Evolutionary conservation across 2,888 invertebrate genomes (phyloP).

Genomic region (Tricholauxania praeusta): DNA sequence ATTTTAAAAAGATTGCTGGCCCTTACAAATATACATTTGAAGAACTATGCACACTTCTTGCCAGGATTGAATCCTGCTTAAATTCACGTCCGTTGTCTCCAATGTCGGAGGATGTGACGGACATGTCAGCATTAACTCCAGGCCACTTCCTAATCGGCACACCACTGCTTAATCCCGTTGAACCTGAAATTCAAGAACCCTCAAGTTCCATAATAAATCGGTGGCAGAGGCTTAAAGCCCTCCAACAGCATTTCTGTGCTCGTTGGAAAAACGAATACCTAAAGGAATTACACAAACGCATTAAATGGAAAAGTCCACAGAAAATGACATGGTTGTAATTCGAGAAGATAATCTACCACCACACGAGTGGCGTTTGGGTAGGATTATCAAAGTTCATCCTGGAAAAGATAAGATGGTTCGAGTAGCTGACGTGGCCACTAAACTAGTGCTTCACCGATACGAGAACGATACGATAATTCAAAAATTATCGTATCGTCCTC

Average conservation of each 20-base stretch:
- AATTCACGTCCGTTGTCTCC: too few relatives aligned
- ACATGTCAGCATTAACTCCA: neutral
- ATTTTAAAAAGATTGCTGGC: slow-evolving; percentile 7
- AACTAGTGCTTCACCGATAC: too few relatives aligned
- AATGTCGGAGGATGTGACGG: too few relatives aligned
- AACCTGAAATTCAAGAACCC: neutral
- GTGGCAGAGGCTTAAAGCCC: slow-evolving; percentile 3
- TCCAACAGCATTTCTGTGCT: slow-evolving; percentile 4
- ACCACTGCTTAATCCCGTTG: slow-evolving; percentile 10
- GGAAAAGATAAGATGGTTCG: neutral
- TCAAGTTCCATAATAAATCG: slow-evolving; percentile 3
- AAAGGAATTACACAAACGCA: neutral
- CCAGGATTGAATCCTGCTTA: too few relatives aligned
- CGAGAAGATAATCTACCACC: neutral
- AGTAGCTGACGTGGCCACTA: neutral
- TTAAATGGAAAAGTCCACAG: neutral
- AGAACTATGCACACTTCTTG: too few relatives aligned
- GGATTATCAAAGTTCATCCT: neutral
- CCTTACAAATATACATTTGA: neutral
- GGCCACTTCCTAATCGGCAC: slow-evolving; percentile 37
- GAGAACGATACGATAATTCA: too few relatives aligned
- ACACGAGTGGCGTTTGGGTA: neutral
- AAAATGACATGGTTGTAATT: neutral
- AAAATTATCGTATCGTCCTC: too few relatives aligned
- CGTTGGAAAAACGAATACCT: slow-evolving; percentile 13